Conservation (phyloP, 1,140 invertebrate species). For the Berghia stephanieae region DNA sequence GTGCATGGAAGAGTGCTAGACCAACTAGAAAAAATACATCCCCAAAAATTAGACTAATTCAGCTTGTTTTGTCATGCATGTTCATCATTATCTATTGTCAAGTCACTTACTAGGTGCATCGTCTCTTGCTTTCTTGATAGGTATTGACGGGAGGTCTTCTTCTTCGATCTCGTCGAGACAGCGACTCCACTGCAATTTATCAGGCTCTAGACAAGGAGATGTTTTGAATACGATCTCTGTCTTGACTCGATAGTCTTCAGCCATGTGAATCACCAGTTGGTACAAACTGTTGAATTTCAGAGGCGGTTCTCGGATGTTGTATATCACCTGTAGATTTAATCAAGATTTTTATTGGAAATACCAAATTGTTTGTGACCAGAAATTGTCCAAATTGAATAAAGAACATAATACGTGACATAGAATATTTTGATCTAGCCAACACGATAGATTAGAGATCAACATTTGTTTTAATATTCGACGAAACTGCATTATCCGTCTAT, state of each 20-base stretch:
- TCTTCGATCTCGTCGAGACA: slow-evolving; percentile 22
- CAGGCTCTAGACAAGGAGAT: neutral
- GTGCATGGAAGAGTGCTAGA: no score
- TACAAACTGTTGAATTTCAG: slow-evolving; percentile 29
- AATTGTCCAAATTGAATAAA: no score
- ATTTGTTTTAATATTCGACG: no score
- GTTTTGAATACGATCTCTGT: slow-evolving; percentile 25
- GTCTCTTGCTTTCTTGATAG: neutral
- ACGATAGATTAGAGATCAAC: no score
- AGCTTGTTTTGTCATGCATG: neutral
- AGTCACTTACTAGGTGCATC: neutral
- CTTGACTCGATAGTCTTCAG: neutral
- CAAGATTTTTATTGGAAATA: no score
- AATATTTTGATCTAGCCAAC: no score
- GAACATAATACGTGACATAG: no score
- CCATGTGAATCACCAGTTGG: neutral
- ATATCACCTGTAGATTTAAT: slow-evolving; percentile 18
- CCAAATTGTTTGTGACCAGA: no score
- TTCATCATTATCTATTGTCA: neutral
- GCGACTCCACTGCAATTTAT: neutral
- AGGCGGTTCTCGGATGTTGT: neutral
- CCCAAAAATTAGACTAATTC: neutral
- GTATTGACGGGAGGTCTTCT: neutral
- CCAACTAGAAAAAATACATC: neutral
- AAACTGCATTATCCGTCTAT: no score